Percentiles rank a stretch among this genome's conserved stretches.
Evolutionary conservation across 2,888 invertebrate genomes (phyloP).

Genomic region (Stenurella melanura): DNA sequence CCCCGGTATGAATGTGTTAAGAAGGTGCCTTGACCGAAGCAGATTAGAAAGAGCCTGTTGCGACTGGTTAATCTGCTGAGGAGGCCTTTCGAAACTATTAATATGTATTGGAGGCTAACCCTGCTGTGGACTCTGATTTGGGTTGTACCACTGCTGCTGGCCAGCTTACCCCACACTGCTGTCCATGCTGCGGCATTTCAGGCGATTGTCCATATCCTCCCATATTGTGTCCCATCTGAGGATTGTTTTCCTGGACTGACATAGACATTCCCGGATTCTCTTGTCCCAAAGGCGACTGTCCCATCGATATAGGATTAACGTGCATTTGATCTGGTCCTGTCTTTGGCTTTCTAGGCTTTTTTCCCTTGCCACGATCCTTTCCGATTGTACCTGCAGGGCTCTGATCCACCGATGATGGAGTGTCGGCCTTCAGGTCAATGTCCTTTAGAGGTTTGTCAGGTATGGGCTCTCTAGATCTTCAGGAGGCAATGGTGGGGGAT

Average conservation of each 20-base stretch:
- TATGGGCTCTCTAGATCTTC: constrained; percentile 91
- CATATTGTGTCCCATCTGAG: constrained; percentile 69
- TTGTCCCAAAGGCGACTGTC: constrained; percentile 62
- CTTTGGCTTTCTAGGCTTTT: constrained; percentile 75
- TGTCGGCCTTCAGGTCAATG: constrained; percentile 80
- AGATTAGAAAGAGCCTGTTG: constrained; percentile 92
- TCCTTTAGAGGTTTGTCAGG: constrained; percentile 76
- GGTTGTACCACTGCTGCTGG: constrained; percentile 79
- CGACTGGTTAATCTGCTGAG: constrained; percentile 80
- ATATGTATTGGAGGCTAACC: constrained; percentile 75
- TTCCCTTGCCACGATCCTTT: constrained; percentile 72
- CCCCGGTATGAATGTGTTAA: constrained; percentile 72
- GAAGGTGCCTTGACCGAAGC: constrained; percentile 86
- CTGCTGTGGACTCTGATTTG: constrained; percentile 70
- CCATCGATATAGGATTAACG: constrained; percentile 59
- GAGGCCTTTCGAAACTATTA: constrained; percentile 73
- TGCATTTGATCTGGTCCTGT: constrained; percentile 68
- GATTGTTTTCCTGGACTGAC: constrained; percentile 66
- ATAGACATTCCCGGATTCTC: constrained; percentile 63
- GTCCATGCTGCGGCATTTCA: constrained; percentile 65
- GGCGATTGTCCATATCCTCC: constrained; percentile 62
- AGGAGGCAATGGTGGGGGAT: constrained; percentile 91
- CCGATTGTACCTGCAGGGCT: constrained; percentile 73
- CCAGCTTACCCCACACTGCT: constrained; percentile 70
- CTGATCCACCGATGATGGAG: constrained; percentile 81